Base-by-base conservation (phyloP, 92 coral and sea anemone genomes). In the Galaxea fascicularis region DNA sequence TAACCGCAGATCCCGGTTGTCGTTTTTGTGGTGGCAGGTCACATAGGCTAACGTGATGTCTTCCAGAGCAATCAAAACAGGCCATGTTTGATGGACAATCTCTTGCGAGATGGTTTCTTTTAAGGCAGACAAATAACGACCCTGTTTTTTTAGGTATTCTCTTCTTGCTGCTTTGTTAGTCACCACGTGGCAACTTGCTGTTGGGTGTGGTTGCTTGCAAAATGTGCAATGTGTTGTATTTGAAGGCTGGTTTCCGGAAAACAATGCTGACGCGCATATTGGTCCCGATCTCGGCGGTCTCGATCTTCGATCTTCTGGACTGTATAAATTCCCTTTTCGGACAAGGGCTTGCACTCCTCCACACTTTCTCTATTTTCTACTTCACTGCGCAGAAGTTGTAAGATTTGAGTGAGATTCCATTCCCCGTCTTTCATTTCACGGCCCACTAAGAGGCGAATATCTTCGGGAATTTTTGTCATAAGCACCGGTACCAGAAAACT, bases 31-130 rank as follows among this genome's bases (percentile, higher is more conserved):
- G 72, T 73, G 57, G 45, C 41, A 30, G 76, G 60, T 85, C 88
- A 82, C 96, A 93, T 73, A 90, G 56, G 59, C 96, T 89, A 17
- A 75, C 85, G 85, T 90, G 96, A 76, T 93, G 92, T 51, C 88
- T 82, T 35, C 91, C 94, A 51, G 80, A 82, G 72, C 93, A 91
- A 39, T n/a, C n/a, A n/a, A n/a, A n/a, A n/a, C n/a, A n/a, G n/a
- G n/a, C n/a, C n/a, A n/a, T n/a, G n/a, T n/a, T 91, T 90, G 17
- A 82, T 9, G 72, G 64, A 67, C 94, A 93, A 69, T 80, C 82
- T 75, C 46, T 70, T 14, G 90, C 88, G 17, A 85, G 74, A 56
- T 93, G 94, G 35, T 76, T 64, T 64, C 77, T 80, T 75, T 69
- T 85, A 49, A 93, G 66, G 70, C 93, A 93, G 56, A 87, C 49